Percentiles rank a stretch among this genome's conserved stretches.
Conservation (phyloP, 2,797 vertebrate genomes). For the Phoebastria nigripes region DNA sequence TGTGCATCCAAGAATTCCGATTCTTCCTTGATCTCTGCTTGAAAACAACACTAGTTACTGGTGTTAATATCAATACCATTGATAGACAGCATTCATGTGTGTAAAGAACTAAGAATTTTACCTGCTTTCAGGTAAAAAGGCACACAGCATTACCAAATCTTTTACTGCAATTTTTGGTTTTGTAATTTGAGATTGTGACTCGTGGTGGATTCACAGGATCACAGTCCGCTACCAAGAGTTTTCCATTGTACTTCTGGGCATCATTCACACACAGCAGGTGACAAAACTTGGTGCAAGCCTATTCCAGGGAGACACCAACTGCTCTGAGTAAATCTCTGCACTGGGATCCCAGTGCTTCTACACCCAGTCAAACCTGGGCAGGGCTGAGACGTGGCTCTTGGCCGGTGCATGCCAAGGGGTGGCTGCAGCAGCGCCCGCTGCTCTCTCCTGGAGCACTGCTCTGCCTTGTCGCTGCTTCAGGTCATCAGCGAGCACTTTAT, state of each 20-base stretch:
- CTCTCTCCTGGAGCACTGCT: neutral
- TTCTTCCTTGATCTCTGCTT: neutral
- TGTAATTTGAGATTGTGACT: neutral
- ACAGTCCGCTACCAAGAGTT: neutral
- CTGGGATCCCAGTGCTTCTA: neutral
- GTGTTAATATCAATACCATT: neutral
- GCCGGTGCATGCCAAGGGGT: accelerated
- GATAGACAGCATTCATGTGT: neutral
- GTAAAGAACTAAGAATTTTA: neutral
- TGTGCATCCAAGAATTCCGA: neutral
- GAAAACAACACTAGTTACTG: neutral
- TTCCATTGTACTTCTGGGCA: neutral
- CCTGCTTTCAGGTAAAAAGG: neutral
- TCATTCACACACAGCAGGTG: neutral
- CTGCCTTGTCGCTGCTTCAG: neutral
- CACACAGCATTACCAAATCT: neutral
- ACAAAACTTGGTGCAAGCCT: neutral
- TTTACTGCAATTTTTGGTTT: neutral
- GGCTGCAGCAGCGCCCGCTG: accelerated
- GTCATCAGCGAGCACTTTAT: neutral
- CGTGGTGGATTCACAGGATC: neutral
- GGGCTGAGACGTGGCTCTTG: neutral
- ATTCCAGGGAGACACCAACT: neutral
- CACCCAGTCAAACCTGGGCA: neutral
- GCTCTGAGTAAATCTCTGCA: neutral